Evolutionary conservation across 2,113 vertebrate species (phyloP), one percentile per base, ranked within the genome.

Genomic region (Brachypodius melanocephalos): DNA sequence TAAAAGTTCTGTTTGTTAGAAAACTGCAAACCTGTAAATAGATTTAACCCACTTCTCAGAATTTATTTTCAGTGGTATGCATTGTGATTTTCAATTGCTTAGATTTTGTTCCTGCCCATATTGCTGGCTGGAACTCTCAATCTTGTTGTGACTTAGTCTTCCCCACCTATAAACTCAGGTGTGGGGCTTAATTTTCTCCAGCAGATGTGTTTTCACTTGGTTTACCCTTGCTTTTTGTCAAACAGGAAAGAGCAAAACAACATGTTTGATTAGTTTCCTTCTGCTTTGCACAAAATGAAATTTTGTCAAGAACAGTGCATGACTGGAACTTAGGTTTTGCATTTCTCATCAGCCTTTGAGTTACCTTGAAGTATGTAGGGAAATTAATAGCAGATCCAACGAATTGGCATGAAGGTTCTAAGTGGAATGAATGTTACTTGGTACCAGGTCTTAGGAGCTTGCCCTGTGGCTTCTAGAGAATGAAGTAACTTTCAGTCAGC

Each of bases 1-100:
- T 77, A 86, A 69, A 38, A 93, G 51, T 96, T 96, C 85, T 88
- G 82, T 90, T 88, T 59, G 69, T 92, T 97, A 94, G 69, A 93
- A 96, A 95, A 87, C 77, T 74, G 71, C 80, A 89, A 89, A 93
- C 65, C 81, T 95, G 46, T 90, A 94, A 93, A 80, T 66, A 93
- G 71, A 73, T 83, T 79, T 82, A 95, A 46, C 55, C 75, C 81
- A 52, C 57, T 81, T 78, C 57, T 92, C 31, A 12, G 29, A 49
- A 66, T 29, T 75, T 81, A 11, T 82, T 94, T 95, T 89, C 76
- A 87, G 10, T 85, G 76, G 12, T 77, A 86, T 3, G 0, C 81
- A 20, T 83, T 93, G 45, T 49, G 73, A 72, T 18, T 94, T 95
- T 25, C n/a, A 89, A 74, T 68, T 40, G 21, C 59, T 49, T 75